These are phyloP conservation scores for Tiaroga cobitis DNA, from an alignment of 2,797 vertebrate species.

Conservation along the genomic window DNA sequence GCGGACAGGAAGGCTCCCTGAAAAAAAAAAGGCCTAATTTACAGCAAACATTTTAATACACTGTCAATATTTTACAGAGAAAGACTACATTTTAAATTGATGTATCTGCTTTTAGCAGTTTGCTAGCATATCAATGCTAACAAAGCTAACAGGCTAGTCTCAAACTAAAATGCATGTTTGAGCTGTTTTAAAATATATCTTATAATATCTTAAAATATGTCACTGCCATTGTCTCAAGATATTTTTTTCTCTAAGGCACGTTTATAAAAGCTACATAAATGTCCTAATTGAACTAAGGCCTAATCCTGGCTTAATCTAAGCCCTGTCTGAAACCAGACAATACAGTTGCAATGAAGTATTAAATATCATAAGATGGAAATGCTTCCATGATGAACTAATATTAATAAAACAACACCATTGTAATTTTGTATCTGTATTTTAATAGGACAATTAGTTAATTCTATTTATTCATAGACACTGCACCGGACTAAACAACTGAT, in stretches of 20 bases:
- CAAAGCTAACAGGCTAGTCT: background rate
- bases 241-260: background rate
- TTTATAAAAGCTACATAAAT: background rate
- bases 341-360: background rate
- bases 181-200: no score
- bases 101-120: background rate
- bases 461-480: slow-evolving; percentile 71
- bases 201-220: background rate
- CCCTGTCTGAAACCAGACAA: background rate
- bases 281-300: background rate
- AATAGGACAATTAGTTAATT: slow-evolving; percentile 72
- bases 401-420: slow-evolving; percentile 21
- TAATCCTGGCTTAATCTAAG: background rate
- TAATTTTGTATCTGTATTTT: slow-evolving; percentile 60
- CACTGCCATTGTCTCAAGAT: no score
- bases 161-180: background rate
- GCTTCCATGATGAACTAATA: background rate
- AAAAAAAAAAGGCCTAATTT: background rate
- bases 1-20: no score
- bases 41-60: background rate
- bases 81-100: background rate
- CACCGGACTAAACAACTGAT: slow-evolving; percentile 70
- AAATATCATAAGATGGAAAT: background rate
- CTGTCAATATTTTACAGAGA: background rate
- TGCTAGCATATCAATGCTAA: slow-evolving; percentile 1